Evolutionary conservation across 2,888 invertebrate genomes (phyloP).

Genomic region (Baccha elongata): DNA sequence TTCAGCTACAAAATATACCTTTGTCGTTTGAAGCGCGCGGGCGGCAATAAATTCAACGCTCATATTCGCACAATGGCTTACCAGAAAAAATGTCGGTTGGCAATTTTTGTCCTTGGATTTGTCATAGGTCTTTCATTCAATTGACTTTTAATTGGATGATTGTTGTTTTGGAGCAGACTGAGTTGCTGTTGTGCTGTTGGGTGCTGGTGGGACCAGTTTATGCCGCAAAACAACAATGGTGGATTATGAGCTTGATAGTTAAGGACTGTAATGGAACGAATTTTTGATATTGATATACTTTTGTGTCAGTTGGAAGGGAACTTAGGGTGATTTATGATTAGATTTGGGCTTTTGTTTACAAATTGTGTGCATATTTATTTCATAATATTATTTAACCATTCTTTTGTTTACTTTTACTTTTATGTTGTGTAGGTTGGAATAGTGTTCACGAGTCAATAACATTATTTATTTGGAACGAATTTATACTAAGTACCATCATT

Average conservation of each 20-base stretch:
- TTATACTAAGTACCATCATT: too few species aligned
- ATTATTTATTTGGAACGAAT: too few species aligned
- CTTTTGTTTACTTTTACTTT: too few species aligned
- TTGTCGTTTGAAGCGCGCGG: background rate
- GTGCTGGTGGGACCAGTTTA: too few species aligned
- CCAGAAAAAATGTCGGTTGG: slow-evolving; percentile 1
- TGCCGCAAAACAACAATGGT: too few species aligned
- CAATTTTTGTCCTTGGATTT: slow-evolving; percentile 51
- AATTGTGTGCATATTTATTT: too few species aligned
- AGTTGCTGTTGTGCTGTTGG: too few species aligned
- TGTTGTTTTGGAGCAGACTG: too few species aligned
- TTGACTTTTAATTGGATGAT: slow-evolving; percentile 58
- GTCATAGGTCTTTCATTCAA: slow-evolving; percentile 43
- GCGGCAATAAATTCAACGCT: slow-evolving; percentile 26
- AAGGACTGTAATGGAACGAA: slow-evolving; percentile 31
- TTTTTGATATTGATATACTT: background rate
- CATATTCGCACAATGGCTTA: slow-evolving; percentile 16
- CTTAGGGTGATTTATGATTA: background rate
- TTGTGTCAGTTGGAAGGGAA: background rate
- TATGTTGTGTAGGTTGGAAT: too few species aligned
- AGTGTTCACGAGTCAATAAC: too few species aligned
- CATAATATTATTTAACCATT: too few species aligned
- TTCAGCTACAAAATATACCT: slow-evolving; percentile 7
- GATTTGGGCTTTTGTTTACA: background rate
- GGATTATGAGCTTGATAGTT: slow-evolving; percentile 9